Percentiles rank a stretch among this genome's conserved stretches.
phyloP scores from a whole-genome alignment of 2,113 vertebrate species.

The Ptychochromis oligacanthus region DNA sequence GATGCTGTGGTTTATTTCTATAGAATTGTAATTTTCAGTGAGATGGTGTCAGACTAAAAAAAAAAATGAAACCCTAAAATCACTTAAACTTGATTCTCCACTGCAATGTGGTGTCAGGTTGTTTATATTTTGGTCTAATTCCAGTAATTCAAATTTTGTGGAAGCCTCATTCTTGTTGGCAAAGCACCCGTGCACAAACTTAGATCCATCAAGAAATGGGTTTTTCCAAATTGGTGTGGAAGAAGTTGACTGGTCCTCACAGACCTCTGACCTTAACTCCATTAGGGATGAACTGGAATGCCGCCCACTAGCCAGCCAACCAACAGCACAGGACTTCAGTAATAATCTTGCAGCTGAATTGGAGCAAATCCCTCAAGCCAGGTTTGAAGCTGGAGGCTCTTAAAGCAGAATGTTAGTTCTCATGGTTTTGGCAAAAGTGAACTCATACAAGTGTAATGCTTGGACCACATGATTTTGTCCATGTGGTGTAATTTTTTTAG shows the following conservation, averaged over 20 bases:
- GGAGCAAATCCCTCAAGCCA: neutral
- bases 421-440: neutral
- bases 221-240: neutral
- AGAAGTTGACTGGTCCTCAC: neutral
- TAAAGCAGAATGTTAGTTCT: neutral
- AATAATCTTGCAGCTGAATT: conserved; percentile 10
- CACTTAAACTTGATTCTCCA: neutral
- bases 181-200: neutral
- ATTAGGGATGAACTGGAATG: neutral
- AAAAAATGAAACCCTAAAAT: neutral
- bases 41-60: neutral
- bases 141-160: neutral
- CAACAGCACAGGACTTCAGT: neutral
- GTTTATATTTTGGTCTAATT: neutral
- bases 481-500: neutral
- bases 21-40: no score
- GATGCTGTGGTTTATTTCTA: neutral
- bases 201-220: neutral
- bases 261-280: neutral
- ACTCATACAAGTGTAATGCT: neutral
- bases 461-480: neutral
- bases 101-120: neutral
- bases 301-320: neutral
- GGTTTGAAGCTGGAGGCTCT: conserved; percentile 1
- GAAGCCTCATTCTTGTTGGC: neutral